These are phyloP conservation scores for Choloepus hoffmanni DNA, from an alignment of 2,113 vertebrate genomes.

Conservation along the genomic window DNA sequence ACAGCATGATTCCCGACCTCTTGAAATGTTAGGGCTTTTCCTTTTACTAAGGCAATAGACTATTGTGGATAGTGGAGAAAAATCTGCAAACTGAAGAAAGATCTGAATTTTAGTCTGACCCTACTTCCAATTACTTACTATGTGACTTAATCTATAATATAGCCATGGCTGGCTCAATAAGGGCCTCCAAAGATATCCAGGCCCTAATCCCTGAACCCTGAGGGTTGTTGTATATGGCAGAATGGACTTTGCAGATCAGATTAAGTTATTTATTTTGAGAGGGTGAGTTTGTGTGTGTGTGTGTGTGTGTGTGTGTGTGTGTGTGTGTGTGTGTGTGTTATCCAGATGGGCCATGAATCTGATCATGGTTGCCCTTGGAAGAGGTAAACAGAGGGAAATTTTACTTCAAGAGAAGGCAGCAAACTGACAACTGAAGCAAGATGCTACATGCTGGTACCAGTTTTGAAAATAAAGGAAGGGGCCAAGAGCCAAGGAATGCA, in stretches of 20 bases:
- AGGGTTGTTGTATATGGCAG: neutral
- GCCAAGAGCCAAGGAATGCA: neutral
- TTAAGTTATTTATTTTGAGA: neutral
- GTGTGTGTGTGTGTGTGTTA: neutral
- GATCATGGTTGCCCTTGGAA: neutral
- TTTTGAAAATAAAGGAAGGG: neutral
- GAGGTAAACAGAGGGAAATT: neutral
- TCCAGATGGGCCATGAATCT: neutral
- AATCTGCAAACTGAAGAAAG: neutral
- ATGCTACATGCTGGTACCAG: neutral
- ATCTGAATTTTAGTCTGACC: neutral
- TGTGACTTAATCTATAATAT: neutral
- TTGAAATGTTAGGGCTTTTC: neutral
- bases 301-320: neutral
- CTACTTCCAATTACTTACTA: neutral
- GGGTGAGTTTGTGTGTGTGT: neutral
- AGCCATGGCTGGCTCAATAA: neutral
- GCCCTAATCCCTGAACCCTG: neutral
- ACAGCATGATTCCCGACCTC: accelerated
- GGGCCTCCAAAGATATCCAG: accelerated
- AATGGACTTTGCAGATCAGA: neutral
- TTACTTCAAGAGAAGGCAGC: neutral
- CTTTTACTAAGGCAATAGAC: neutral
- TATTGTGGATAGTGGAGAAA: neutral
- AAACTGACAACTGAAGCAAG: neutral